phyloP scores from a whole-genome alignment of 2,797 vertebrate species.

The Parauchenoglanis ngamensis region DNA sequence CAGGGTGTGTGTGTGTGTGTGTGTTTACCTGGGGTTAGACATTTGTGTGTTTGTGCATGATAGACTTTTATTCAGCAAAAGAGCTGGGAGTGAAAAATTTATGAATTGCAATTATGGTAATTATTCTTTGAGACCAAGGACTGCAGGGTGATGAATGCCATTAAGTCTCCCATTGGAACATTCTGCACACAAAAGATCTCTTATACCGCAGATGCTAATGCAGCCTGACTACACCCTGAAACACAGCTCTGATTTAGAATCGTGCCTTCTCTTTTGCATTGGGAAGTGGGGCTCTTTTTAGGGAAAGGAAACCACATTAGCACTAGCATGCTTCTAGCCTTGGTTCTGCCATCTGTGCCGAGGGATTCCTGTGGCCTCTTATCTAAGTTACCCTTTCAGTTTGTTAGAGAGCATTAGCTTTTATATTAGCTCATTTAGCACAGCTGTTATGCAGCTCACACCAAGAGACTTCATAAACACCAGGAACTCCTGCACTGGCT shows the following conservation, averaged over 20 bases:
- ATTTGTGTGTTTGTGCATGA: slow-evolving; percentile 25
- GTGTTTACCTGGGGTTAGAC: neutral
- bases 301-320: slow-evolving; percentile 30
- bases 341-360: slow-evolving; percentile 14
- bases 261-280: slow-evolving; percentile 19
- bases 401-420: slow-evolving; percentile 35
- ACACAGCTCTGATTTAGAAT: slow-evolving; percentile 37
- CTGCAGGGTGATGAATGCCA: slow-evolving; percentile 44
- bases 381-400: slow-evolving; percentile 28
- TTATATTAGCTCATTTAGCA: slow-evolving; percentile 45
- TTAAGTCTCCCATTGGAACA: slow-evolving; percentile 44
- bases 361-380: slow-evolving; percentile 30
- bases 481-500: neutral
- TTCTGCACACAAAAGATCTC: slow-evolving; percentile 33
- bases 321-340: slow-evolving; percentile 13
- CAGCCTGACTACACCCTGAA: slow-evolving; percentile 33
- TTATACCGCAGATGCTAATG: slow-evolving; percentile 42
- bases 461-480: slow-evolving; percentile 16
- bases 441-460: slow-evolving; percentile 11
- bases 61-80: slow-evolving; percentile 32
- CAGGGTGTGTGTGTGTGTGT: slow-evolving; percentile 9
- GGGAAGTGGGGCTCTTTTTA: slow-evolving; percentile 28
- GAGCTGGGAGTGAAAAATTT: slow-evolving; percentile 46
- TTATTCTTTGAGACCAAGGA: slow-evolving; percentile 47
- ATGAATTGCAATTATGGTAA: slow-evolving; percentile 55